phyloP scores from a whole-genome alignment of 2,113 vertebrate genomes.

The Poeciliopsis prolifica region DNA sequence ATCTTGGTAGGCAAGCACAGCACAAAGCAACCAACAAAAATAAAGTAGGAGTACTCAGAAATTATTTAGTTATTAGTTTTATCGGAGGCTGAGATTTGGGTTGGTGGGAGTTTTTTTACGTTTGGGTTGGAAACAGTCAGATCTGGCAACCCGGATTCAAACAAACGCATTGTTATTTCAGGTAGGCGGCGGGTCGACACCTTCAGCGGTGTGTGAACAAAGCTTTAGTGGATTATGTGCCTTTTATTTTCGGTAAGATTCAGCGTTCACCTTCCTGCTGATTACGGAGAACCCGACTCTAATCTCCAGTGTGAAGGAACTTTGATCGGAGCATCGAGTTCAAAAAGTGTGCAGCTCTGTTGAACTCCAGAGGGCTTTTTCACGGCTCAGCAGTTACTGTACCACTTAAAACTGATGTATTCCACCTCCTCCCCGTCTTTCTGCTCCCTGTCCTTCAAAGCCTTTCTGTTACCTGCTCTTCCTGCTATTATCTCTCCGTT shows the following conservation, averaged over 20 bases:
- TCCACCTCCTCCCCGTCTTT: conserved; percentile 50
- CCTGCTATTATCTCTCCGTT: conserved; percentile 36
- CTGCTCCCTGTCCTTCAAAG: conserved; percentile 56
- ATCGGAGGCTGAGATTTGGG: too few relatives aligned
- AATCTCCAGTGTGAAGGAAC: conserved; percentile 16
- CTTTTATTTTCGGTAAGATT: conserved; percentile 8
- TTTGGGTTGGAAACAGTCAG: too few relatives aligned
- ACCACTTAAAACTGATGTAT: conserved; percentile 58
- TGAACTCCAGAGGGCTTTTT: conserved; percentile 56
- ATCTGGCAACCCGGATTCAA: background rate
- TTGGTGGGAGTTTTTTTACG: too few relatives aligned
- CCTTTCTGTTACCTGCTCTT: conserved; percentile 38
- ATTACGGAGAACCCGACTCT: conserved; percentile 13
- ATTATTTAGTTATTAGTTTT: too few relatives aligned
- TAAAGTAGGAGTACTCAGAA: too few relatives aligned
- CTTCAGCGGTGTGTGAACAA: conserved; percentile 11
- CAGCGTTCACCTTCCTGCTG: conserved; percentile 34
- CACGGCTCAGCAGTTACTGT: conserved; percentile 56
- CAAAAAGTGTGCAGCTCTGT: conserved; percentile 31
- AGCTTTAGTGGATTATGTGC: background rate
- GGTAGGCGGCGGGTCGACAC: conserved; percentile 22
- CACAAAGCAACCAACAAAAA: too few relatives aligned
- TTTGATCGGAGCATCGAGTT: conserved; percentile 33
- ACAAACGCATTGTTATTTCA: conserved; percentile 34
- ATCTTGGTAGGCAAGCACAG: too few relatives aligned